Evolutionary conservation across 2,888 invertebrate species (phyloP), one percentile per base, ranked within the genome.

Genomic region (Heliconius ismenius): DNA sequence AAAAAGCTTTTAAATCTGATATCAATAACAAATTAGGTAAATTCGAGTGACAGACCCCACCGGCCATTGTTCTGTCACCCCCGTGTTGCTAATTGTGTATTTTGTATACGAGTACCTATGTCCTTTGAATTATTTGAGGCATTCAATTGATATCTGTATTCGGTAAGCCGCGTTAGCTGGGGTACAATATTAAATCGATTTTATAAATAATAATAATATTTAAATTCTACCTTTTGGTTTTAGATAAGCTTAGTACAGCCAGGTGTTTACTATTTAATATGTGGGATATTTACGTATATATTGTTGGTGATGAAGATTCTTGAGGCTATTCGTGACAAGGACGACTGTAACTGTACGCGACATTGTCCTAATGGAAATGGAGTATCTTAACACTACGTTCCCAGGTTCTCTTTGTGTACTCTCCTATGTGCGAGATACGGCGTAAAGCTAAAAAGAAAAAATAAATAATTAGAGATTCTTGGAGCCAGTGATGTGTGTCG

Each of bases 1-100:
- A 43, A 43, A 43, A 54, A 32, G n/a, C 13, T 32, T 70, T 58
- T n/a, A 70, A 69, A 70, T 54, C 84, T 87, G 90, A 86, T 89
- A 90, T 88, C 87, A 88, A 88, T 90, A 89, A 91, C 91, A 91
- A 92, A 91, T 92, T 91, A 91, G 92, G 92, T 92, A 92, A 88
- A 87, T 86, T 87, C 84, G 82, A 87, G 84, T 84, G 84, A 32
- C 84, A 86, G 87, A 84, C 87, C 83, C 82, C 82, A 78, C 88
- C 85, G 88, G 88, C 87, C 84, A 89, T 92, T 92, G 89, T 91
- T 80, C 82, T 85, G 83, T 83, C 85, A 84, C 89, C 90, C 90
- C 82, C 82, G 84, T 83, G 82, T 80, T 83, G 85, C 87, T 91
- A 92, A 91, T 92, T 92, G 88, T 90, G 89, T 90, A 70, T 92